Evolutionary conservation across 1,140 invertebrate species (phyloP).

Genomic region (Drosophila ananassae): DNA sequence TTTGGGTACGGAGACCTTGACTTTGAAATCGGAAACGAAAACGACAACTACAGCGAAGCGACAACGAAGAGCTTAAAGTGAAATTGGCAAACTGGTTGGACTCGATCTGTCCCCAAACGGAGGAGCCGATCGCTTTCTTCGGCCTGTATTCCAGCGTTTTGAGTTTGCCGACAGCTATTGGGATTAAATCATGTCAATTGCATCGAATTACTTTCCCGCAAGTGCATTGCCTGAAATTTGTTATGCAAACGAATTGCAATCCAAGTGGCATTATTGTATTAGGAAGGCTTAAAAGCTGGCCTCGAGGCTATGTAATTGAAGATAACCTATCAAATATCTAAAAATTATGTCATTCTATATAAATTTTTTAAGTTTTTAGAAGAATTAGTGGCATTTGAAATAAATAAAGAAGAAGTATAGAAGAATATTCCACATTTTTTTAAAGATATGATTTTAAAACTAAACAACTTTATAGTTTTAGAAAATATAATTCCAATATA

Average conservation of each 20-base stretch:
- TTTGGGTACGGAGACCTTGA: slow-evolving; percentile 61
- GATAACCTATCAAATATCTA: background rate
- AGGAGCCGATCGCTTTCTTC: slow-evolving; percentile 53
- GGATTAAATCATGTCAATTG: slow-evolving; percentile 30
- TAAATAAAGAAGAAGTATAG: no score
- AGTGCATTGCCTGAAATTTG: slow-evolving; percentile 1
- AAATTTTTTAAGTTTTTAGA: background rate
- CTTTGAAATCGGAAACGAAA: slow-evolving; percentile 59
- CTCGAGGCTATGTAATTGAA: background rate
- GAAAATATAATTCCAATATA: background rate
- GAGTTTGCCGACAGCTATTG: slow-evolving; percentile 33
- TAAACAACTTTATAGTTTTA: no score
- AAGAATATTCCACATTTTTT: no score
- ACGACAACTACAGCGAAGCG: slow-evolving; percentile 2
- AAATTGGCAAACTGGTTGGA: slow-evolving; percentile 58
- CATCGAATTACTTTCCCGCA: background rate
- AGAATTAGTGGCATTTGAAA: no score
- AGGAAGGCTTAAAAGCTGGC: background rate
- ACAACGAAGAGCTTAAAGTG: slow-evolving; percentile 15
- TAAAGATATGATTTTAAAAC: no score
- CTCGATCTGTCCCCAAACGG: background rate
- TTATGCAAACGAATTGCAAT: slow-evolving; percentile 13
- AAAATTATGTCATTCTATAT: background rate
- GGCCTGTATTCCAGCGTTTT: slow-evolving; percentile 21
- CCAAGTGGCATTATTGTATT: background rate